Percentiles rank a stretch among this genome's conserved stretches.
Evolutionary conservation across 2,113 vertebrate genomes (phyloP).

Genomic region (Forbesichthys agassizii): DNA sequence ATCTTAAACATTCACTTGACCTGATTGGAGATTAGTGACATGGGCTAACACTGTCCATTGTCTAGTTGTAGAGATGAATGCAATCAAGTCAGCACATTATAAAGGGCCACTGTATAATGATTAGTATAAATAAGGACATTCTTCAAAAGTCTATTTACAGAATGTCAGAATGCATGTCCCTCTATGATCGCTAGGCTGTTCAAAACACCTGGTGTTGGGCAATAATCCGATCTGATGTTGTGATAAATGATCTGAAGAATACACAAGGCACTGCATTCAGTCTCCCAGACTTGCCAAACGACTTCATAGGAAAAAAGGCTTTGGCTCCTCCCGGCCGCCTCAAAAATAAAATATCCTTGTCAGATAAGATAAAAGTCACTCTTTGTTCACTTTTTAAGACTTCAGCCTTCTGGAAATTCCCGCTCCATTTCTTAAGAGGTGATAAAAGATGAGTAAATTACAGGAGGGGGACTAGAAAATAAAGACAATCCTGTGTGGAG

Average conservation of each 20-base stretch:
- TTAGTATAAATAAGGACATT: too few relatives aligned
- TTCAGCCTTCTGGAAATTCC: not conserved
- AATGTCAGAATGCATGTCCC: too few relatives aligned
- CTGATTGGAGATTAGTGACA: not conserved
- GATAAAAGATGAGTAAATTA: not conserved
- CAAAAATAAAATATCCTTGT: slow-evolving; percentile 48
- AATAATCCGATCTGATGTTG: too few relatives aligned
- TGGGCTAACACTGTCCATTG: too few relatives aligned
- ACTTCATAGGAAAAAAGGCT: slow-evolving; percentile 29
- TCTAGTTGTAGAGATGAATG: not conserved
- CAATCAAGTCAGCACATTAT: slow-evolving; percentile 1
- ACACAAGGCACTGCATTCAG: slow-evolving; percentile 14
- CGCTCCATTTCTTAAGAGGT: not conserved
- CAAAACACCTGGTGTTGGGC: too few relatives aligned
- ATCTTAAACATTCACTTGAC: not conserved
- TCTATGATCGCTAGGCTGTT: too few relatives aligned
- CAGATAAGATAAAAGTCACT: slow-evolving; percentile 15
- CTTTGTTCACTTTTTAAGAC: slow-evolving; percentile 1
- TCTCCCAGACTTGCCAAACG: not conserved
- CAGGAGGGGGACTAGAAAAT: not conserved
- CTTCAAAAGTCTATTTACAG: too few relatives aligned
- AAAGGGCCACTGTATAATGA: not conserved
- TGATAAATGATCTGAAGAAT: not conserved
- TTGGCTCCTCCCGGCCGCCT: not conserved
- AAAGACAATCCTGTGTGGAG: too few relatives aligned